A percentile compares a stretch with the other conserved stretches of the same genome.
phyloP scores from a whole-genome alignment of 2,888 invertebrate species.

The Crepidodera aurea region DNA sequence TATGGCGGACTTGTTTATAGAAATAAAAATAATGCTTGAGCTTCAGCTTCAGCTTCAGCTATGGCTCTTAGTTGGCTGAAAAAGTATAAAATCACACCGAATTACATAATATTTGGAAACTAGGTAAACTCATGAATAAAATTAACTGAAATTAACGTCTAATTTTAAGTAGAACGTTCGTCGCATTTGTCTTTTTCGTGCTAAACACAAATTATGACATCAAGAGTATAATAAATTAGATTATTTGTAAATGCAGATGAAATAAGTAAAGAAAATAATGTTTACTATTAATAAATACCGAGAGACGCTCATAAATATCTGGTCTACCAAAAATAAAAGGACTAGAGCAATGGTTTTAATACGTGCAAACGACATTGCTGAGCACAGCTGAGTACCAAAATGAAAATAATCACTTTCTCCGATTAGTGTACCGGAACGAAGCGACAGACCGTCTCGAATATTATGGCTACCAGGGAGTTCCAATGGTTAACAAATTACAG shows the following conservation, averaged over 20 bases:
- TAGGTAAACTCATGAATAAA: neutral
- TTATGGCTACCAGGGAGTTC: constrained; percentile 40
- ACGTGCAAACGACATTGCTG: constrained; percentile 44
- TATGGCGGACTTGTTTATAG: too few species aligned
- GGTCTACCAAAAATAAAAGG: constrained; percentile 42
- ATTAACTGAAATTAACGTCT: constrained; percentile 11
- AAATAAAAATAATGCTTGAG: too few species aligned
- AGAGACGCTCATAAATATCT: constrained; percentile 44
- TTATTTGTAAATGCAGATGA: constrained; percentile 30
- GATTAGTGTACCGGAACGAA: constrained; percentile 48
- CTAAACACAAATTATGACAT: constrained; percentile 26
- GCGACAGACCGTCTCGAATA: constrained; percentile 47
- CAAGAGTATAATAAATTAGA: constrained; percentile 26
- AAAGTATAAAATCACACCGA: too few species aligned
- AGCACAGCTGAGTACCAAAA: constrained; percentile 46
- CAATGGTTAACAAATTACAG: constrained; percentile 47
- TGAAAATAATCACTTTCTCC: constrained; percentile 49
- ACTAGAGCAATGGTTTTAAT: constrained; percentile 42
- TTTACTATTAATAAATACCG: constrained; percentile 40
- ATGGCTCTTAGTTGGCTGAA: too few species aligned
- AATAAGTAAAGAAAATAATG: constrained; percentile 30
- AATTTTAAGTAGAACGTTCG: constrained; percentile 21
- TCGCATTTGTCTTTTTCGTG: constrained; percentile 10
- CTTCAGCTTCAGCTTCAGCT: too few species aligned
- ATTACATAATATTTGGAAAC: neutral